Percentiles rank a stretch among this genome's conserved stretches.
Evolutionary conservation across 2,888 invertebrate species (phyloP).

Genomic region (Meiosimyza platycephala): DNA sequence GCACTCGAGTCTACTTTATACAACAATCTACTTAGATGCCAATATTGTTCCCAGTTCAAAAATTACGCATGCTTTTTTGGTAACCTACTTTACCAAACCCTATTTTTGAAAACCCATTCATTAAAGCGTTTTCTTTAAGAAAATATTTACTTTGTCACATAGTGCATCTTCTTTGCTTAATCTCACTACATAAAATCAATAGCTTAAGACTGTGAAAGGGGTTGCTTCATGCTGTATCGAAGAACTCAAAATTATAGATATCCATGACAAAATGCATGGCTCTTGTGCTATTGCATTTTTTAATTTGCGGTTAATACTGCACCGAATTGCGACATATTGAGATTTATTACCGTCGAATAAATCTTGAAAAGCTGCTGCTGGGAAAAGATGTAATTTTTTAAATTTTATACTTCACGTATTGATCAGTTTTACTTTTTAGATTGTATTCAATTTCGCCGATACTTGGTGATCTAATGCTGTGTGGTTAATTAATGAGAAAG

Average conservation of each 20-base stretch:
- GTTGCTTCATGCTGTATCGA: not conserved
- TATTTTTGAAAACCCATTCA: too few relatives aligned
- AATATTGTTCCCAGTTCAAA: not conserved
- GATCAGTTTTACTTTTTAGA: too few relatives aligned
- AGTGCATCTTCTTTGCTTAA: not conserved
- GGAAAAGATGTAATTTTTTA: not conserved
- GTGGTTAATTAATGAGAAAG: slow-evolving; percentile 1
- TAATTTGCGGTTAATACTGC: slow-evolving; percentile 17
- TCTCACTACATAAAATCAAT: not conserved
- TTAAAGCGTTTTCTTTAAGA: not conserved
- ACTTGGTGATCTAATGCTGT: not conserved
- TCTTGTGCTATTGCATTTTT: not conserved
- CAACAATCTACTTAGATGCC: not conserved
- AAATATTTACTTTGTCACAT: slow-evolving; percentile 1
- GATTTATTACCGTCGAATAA: not conserved
- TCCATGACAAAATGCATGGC: not conserved
- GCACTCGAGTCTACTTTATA: too few relatives aligned
- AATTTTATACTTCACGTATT: too few relatives aligned
- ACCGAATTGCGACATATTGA: slow-evolving; percentile 8
- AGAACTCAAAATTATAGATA: not conserved
- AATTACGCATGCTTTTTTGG: too few relatives aligned
- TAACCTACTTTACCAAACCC: too few relatives aligned
- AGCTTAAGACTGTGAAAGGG: not conserved
- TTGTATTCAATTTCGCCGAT: too few relatives aligned
- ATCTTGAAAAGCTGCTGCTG: not conserved